A percentile compares a stretch with the other conserved stretches of the same genome.
These are phyloP conservation scores for Poeciliopsis retropinna DNA, from an alignment of 2,113 vertebrate species.

Conservation along the genomic window DNA sequence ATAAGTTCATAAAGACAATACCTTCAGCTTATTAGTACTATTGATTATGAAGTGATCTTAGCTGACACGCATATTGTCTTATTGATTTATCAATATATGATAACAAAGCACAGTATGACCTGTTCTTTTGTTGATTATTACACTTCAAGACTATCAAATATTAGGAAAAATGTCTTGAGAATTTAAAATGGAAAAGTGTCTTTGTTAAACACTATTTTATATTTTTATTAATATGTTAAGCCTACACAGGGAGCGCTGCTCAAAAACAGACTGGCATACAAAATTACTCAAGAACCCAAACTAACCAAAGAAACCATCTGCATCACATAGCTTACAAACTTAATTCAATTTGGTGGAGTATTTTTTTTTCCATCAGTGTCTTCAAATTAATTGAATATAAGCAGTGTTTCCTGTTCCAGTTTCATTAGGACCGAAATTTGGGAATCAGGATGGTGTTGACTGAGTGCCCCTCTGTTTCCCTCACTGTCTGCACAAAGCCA, in stretches of 20 bases:
- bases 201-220: no score
- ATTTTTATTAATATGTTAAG: not conserved
- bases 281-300: conserved; percentile 24
- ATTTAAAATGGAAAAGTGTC: no score
- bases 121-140: not conserved
- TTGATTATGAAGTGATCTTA: not conserved
- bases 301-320: conserved; percentile 13
- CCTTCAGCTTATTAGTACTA: no score
- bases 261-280: conserved; percentile 17
- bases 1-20: no score
- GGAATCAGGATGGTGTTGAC: conserved; percentile 67
- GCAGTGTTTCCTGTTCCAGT: conserved; percentile 35
- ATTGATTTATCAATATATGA: not conserved
- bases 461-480: conserved; percentile 4
- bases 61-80: not conserved
- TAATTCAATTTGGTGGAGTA: not conserved
- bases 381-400: conserved; percentile 53
- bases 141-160: not conserved
- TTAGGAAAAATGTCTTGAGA: not conserved
- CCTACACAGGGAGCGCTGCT: not conserved
- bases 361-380: conserved; percentile 20
- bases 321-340: not conserved
- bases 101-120: not conserved
- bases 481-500: conserved; percentile 46
- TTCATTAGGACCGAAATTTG: conserved; percentile 48